phyloP scores from a whole-genome alignment of 2,113 vertebrate species.

The Entomyzon cyanotis region DNA sequence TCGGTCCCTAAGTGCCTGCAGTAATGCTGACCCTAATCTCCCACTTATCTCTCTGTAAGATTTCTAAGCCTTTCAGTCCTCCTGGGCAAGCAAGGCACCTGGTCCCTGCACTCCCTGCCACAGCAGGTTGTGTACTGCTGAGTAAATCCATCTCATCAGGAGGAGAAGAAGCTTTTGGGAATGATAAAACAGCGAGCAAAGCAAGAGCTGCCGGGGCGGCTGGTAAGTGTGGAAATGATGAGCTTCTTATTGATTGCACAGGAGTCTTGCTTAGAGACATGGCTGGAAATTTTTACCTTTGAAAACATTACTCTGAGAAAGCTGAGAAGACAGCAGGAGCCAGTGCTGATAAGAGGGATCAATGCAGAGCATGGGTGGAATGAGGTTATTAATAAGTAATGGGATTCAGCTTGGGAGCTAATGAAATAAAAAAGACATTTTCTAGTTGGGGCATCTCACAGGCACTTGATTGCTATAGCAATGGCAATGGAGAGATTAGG shows the following conservation, averaged over 20 bases:
- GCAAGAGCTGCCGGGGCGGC: constrained; percentile 7
- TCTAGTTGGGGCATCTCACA: not conserved
- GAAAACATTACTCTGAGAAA: not conserved
- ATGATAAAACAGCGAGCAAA: constrained; percentile 67
- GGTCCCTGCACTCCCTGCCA: not conserved
- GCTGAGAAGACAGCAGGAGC: not conserved
- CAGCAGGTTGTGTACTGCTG: not conserved
- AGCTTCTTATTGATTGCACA: not conserved
- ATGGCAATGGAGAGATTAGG: constrained; percentile 15
- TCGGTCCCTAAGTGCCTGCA: not conserved
- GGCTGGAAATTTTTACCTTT: not conserved
- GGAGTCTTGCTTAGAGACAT: not conserved
- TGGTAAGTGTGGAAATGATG: constrained; percentile 42
- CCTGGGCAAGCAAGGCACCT: not conserved
- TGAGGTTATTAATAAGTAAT: constrained; percentile 47
- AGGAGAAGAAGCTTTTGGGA: not conserved
- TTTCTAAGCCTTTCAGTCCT: constrained; percentile 54
- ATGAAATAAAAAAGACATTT: constrained; percentile 36
- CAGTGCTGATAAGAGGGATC: not conserved
- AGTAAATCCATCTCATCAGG: not conserved
- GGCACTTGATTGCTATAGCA: constrained; percentile 16
- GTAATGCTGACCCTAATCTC: constrained; percentile 49
- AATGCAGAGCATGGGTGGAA: not conserved
- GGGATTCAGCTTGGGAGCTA: not conserved
- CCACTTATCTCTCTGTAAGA: constrained; percentile 9